Evolutionary conservation across 1,140 invertebrate species (phyloP).

Genomic region (Papilio polytes): DNA sequence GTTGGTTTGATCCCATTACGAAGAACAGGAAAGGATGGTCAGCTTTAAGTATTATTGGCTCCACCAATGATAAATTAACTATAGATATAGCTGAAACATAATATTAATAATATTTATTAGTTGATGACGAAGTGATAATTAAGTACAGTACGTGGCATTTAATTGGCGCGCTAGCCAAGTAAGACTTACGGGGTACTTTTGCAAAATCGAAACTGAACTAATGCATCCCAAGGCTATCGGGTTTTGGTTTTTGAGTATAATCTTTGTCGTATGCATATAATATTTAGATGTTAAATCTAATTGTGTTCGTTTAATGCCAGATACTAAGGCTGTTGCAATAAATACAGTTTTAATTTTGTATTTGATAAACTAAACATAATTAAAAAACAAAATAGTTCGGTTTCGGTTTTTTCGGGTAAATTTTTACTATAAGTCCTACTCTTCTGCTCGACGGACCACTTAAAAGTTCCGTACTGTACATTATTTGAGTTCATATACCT

Average conservation of each 20-base stretch:
- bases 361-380: too few relatives aligned
- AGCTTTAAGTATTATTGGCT: not conserved
- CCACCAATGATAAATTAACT: not conserved
- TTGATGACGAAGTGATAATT: not conserved
- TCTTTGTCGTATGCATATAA: not conserved
- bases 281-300: not conserved
- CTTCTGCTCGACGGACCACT: not conserved
- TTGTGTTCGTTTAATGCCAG: too few relatives aligned
- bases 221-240: too few relatives aligned
- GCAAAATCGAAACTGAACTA: not conserved
- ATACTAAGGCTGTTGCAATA: too few relatives aligned
- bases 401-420: not conserved
- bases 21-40: constrained; percentile 23
- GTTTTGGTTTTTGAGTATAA: not conserved
- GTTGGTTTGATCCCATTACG: constrained; percentile 21
- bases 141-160: not conserved
- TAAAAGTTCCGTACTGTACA: not conserved
- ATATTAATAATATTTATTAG: constrained; percentile 19
- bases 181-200: not conserved
- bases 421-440: not conserved
- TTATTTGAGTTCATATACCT: not conserved
- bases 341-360: too few relatives aligned
- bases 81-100: constrained; percentile 39
- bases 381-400: too few relatives aligned
- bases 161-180: not conserved